These are phyloP conservation scores for Lasioglossum malachurum DNA, from an alignment of 2,888 invertebrate genomes.

Conservation along the genomic window DNA sequence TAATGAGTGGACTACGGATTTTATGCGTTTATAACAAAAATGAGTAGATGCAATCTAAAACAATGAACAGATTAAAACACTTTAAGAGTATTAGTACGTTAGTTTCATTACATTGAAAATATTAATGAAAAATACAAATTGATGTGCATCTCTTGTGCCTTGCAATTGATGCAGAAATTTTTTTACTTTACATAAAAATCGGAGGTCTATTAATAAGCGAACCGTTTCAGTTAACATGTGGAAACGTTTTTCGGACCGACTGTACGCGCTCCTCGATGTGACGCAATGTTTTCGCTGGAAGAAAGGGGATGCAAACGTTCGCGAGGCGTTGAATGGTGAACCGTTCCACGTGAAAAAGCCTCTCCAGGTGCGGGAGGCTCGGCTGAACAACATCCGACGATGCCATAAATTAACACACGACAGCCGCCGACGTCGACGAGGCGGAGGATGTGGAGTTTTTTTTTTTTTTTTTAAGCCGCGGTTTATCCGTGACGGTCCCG, in stretches of 20 bases:
- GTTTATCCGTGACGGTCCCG: conserved; percentile 42
- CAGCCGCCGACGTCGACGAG: conserved; percentile 19
- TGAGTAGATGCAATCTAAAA: too few species aligned
- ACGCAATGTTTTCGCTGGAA: not conserved
- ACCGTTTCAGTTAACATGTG: not conserved
- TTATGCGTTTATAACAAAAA: too few species aligned
- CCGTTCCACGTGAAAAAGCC: not conserved
- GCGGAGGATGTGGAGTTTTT: not conserved
- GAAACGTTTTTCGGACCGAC: not conserved
- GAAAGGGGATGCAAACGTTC: conserved; percentile 1
- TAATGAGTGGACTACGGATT: too few species aligned
- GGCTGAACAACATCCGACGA: conserved; percentile 21
- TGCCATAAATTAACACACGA: conserved; percentile 39
- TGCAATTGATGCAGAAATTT: too few species aligned
- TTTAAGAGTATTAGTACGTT: too few species aligned
- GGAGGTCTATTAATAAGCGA: not conserved
- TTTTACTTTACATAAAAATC: too few species aligned
- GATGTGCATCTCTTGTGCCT: too few species aligned
- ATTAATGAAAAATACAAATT: too few species aligned
- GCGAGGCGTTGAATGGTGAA: conserved; percentile 11
- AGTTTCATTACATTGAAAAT: too few species aligned
- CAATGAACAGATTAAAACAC: too few species aligned
- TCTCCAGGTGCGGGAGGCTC: not conserved
- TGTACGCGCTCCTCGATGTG: not conserved
- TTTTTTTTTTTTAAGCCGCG: conserved; percentile 6